phyloP scores from a whole-genome alignment of 2,888 invertebrate species.

The Melieria picta region DNA sequence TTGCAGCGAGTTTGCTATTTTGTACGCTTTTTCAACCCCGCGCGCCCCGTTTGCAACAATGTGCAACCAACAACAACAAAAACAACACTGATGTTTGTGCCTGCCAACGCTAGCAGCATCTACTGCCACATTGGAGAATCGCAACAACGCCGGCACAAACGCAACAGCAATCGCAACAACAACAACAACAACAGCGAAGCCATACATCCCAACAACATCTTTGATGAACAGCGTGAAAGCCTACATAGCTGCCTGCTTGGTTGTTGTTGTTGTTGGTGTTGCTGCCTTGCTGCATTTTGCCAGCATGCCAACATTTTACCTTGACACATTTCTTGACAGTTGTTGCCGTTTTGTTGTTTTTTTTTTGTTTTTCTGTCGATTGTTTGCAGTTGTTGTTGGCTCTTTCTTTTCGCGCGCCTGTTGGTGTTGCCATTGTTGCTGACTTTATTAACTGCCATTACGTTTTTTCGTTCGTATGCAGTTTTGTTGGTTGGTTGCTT shows the following conservation, averaged over 20 bases:
- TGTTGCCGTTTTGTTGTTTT: constrained; percentile 19
- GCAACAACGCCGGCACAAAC: constrained; percentile 14
- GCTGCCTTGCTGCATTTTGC: not conserved
- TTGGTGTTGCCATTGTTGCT: not conserved
- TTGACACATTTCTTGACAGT: constrained; percentile 42
- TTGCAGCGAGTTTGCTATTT: constrained; percentile 9
- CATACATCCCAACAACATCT: constrained; percentile 7
- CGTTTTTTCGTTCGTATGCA: no score
- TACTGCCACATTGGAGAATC: no score
- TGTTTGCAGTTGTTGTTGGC: not conserved
- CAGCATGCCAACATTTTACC: constrained; percentile 35
- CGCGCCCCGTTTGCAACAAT: constrained; percentile 10
- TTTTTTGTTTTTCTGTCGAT: constrained; percentile 10
- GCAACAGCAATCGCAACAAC: constrained; percentile 6
- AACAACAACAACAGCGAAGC: not conserved
- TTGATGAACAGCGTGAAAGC: not conserved
- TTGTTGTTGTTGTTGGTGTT: not conserved
- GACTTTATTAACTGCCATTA: no score
- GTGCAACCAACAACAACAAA: constrained; percentile 12
- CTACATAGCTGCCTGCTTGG: not conserved
- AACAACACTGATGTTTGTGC: not conserved
- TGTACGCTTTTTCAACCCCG: not conserved
- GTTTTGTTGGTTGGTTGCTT: not conserved
- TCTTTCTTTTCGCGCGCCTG: constrained; percentile 1
- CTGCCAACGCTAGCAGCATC: no score